A percentile compares a stretch with the other conserved stretches of the same genome.
These are phyloP conservation scores for Seriola rivoliana DNA, from an alignment of 2,113 vertebrate genomes.

Conservation along the genomic window DNA sequence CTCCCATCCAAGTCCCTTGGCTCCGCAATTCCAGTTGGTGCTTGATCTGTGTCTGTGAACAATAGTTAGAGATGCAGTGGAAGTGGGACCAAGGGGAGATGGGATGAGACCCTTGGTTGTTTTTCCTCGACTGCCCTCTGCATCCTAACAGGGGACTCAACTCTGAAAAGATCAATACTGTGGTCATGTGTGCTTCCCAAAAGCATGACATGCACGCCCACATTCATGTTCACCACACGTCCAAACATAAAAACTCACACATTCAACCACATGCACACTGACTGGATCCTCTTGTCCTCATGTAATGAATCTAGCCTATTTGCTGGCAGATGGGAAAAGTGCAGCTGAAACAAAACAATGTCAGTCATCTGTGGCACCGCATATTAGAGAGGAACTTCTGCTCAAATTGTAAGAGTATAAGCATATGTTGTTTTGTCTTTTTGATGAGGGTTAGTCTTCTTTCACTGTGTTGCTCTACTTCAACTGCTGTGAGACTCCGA, in stretches of 20 bases:
- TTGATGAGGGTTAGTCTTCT: slow-evolving; percentile 76
- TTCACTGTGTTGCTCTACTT: slow-evolving; percentile 74
- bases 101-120: slow-evolving; percentile 79
- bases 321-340: slow-evolving; percentile 88
- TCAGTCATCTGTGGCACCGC: slow-evolving; percentile 87
- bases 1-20: slow-evolving; percentile 55
- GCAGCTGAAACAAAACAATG: slow-evolving; percentile 85
- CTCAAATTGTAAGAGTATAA: slow-evolving; percentile 75
- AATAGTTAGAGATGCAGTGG: slow-evolving; percentile 84
- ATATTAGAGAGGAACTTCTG: slow-evolving; percentile 82
- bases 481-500: slow-evolving; percentile 54
- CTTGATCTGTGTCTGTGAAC: slow-evolving; percentile 88
- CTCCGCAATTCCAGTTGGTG: slow-evolving; percentile 70
- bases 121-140: slow-evolving; percentile 87
- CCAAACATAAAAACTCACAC: slow-evolving; percentile 51
- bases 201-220: slow-evolving; percentile 52
- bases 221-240: slow-evolving; percentile 50
- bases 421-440: slow-evolving; percentile 85
- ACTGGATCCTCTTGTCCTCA: slow-evolving; percentile 79
- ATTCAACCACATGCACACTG: slow-evolving; percentile 56
- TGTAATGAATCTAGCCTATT: slow-evolving; percentile 82
- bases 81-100: slow-evolving; percentile 72
- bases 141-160: slow-evolving; percentile 89
- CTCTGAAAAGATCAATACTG: slow-evolving; percentile 88
- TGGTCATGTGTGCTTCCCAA: slow-evolving; percentile 74